A percentile compares a stretch with the other conserved stretches of the same genome.
These are phyloP conservation scores for Salvelinus alpinus DNA, from an alignment of 2,113 vertebrate genomes.

Conservation along the genomic window DNA sequence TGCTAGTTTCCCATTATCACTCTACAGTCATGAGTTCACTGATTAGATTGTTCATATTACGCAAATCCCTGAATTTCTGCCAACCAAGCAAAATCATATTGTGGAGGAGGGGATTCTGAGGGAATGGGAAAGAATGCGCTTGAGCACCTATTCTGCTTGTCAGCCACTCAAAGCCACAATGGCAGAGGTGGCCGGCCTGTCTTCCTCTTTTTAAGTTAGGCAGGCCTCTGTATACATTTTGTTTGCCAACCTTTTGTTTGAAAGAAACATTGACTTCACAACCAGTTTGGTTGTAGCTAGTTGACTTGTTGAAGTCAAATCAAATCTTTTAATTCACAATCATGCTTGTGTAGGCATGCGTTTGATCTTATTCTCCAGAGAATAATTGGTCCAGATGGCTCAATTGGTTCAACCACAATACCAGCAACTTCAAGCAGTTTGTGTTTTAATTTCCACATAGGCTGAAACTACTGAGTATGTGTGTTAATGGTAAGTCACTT, in stretches of 20 bases:
- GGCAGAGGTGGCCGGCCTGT: not conserved
- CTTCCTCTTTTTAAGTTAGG: not conserved
- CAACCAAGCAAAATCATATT: slow-evolving; percentile 53
- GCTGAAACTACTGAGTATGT: not conserved
- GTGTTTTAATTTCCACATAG: too few species aligned
- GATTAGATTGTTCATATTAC: slow-evolving; percentile 47
- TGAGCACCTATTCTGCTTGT: not conserved
- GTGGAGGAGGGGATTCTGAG: slow-evolving; percentile 2
- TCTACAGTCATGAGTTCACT: slow-evolving; percentile 47
- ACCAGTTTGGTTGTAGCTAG: too few species aligned
- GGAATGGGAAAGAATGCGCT: not conserved
- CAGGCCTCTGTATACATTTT: too few species aligned
- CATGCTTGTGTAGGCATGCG: too few species aligned
- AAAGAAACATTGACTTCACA: too few species aligned
- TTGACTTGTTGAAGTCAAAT: too few species aligned
- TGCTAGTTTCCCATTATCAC: slow-evolving; percentile 17
- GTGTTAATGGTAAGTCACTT: not conserved
- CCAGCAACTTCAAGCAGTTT: too few species aligned
- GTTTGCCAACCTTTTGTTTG: too few species aligned
- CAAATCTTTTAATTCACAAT: too few species aligned
- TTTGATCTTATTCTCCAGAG: too few species aligned
- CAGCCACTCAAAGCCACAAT: not conserved
- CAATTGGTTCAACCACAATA: too few species aligned
- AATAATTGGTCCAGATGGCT: too few species aligned
- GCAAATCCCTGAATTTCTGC: slow-evolving; percentile 49